These are phyloP conservation scores for Hipparchia semele DNA, from an alignment of 2,888 invertebrate species.

Conservation along the genomic window DNA sequence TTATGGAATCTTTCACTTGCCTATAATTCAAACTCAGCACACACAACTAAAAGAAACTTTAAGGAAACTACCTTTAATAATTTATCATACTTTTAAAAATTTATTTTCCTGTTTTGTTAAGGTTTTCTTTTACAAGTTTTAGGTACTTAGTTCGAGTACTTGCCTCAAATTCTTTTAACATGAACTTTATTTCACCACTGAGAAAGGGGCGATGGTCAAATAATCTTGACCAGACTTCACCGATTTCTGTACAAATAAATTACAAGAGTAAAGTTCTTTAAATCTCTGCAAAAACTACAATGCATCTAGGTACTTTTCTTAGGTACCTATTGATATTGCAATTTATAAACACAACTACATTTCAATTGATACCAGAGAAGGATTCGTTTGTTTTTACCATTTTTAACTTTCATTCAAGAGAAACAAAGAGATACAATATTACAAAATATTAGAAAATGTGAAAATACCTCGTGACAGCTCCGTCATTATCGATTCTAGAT, in stretches of 20 bases:
- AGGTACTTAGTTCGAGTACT: constrained; percentile 33
- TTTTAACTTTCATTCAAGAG: too few relatives aligned
- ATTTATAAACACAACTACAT: neutral
- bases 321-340: constrained; percentile 7
- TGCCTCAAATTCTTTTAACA: constrained; percentile 94
- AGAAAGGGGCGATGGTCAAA: constrained; percentile 94
- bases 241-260: constrained; percentile 83
- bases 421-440: too few relatives aligned
- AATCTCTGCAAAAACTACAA: too few relatives aligned
- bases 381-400: too few relatives aligned
- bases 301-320: constrained; percentile 14
- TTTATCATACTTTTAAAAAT: neutral
- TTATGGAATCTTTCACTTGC: too few relatives aligned
- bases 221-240: constrained; percentile 91
- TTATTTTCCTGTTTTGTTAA: neutral
- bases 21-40: too few relatives aligned
- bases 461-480: constrained; percentile 77
- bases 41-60: neutral
- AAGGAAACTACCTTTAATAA: too few relatives aligned
- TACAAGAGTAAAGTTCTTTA: neutral
- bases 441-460: too few relatives aligned
- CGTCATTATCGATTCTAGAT: constrained; percentile 56
- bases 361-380: too few relatives aligned
- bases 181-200: constrained; percentile 92
- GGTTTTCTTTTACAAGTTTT: neutral